A percentile compares a stretch with the other conserved stretches of the same genome.
Conservation (phyloP, 2,797 vertebrate species). For the Oryzias dopingdopingensis region DNA sequence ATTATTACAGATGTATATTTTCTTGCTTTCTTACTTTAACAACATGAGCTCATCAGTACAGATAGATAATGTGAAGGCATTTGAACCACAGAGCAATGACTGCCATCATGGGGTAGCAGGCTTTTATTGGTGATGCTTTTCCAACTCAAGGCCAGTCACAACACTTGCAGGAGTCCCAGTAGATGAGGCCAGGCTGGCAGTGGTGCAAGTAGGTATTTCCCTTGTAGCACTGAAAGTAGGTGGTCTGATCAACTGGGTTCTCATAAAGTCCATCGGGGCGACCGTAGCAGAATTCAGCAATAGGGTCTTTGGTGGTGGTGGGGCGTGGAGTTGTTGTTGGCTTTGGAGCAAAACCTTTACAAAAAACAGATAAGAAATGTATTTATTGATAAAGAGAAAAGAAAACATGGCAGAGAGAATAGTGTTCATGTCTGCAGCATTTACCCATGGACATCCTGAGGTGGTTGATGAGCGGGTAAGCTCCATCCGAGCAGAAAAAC, state of each 20-base stretch:
- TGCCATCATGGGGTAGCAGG: not conserved
- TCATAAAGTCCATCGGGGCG: slow-evolving; percentile 74
- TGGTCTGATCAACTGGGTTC: slow-evolving; percentile 59
- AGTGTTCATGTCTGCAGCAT: not conserved
- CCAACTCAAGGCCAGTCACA: slow-evolving; percentile 70
- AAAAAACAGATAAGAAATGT: not conserved
- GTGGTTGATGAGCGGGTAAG: slow-evolving; percentile 76
- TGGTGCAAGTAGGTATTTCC: slow-evolving; percentile 73
- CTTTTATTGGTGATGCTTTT: not conserved
- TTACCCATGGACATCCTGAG: slow-evolving; percentile 73
- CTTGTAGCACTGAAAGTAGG: slow-evolving; percentile 75
- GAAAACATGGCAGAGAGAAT: too few relatives aligned
- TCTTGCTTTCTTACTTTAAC: not conserved
- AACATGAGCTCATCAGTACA: not conserved
- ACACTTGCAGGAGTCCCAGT: slow-evolving; percentile 76
- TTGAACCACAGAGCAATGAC: not conserved
- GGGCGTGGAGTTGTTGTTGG: slow-evolving; percentile 70
- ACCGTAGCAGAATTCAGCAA: slow-evolving; percentile 61
- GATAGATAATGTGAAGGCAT: not conserved
- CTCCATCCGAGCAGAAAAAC: slow-evolving; percentile 63
- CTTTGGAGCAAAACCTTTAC: slow-evolving; percentile 74
- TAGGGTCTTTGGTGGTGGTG: slow-evolving; percentile 71
- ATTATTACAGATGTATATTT: not conserved
- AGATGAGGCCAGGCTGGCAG: slow-evolving; percentile 79
- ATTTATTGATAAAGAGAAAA: not conserved